Evolutionary conservation across 2,113 vertebrate species (phyloP), one percentile per base, ranked within the genome.

Genomic region (Nycticebus coucang): DNA sequence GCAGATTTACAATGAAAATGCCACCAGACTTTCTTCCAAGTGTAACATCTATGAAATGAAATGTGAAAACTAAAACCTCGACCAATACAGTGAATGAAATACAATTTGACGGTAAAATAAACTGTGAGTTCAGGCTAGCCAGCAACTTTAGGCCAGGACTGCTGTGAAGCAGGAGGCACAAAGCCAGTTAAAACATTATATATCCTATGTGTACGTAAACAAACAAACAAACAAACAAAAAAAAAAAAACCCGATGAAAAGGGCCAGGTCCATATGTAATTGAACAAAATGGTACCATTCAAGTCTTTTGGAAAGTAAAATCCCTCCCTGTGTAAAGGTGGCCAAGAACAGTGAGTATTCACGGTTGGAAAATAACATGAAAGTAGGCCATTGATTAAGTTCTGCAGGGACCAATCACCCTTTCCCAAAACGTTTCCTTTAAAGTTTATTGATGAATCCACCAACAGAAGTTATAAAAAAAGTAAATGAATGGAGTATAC

Each of bases 341-440:
- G 17, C 15, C 2, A 2, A 33, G 0, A 1, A 71, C 3, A 5
- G 4, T 62, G 22, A 79, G 33, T 24, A 18, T 33, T 59, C 21
- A 1, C 33, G n/a, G 68, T 75, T 11, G 0, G 59, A 68, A 68
- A 68, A 68, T 28, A 41, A 35, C 68, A 50, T 33, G 33, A 14
- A 35, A 22, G 53, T 15, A 62, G 24, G 18, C 37, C 60, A 69
- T 4, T n/a, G n/a, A n/a, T n/a, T 22, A 60, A 17, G 59, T 33
- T 78, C 53, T 66, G 24, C 30, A 75, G 4, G 55, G n/a, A 41
- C 35, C 60, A 37, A 55, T 28, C 0, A 79, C 45, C 79, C 24
- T 59, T 66, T 3, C 30, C 30, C 59, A n/a, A 62, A 88, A 53
- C 17, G 12, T 60, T 45, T 50, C 6, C 53, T 74, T 89, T 74